Base-by-base conservation (phyloP, 1,140 invertebrate genomes). In the Antheraea pernyi region DNA sequence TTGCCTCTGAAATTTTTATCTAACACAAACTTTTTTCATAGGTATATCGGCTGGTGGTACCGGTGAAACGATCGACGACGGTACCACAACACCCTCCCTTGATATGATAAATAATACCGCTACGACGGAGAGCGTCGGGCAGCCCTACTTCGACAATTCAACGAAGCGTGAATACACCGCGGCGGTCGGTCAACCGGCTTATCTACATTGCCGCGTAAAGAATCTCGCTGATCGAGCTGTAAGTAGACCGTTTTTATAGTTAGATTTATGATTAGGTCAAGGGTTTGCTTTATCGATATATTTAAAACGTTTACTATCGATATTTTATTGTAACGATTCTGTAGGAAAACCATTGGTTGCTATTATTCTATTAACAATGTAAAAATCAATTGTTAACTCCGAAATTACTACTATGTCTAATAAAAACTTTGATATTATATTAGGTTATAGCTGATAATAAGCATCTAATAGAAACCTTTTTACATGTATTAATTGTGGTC, bases 181-280 rank as follows among this genome's bases (percentile, higher is more conserved):
- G 1, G 97, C 97, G 2, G 96, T 97, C 22, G 97, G 97, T 3
- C 97, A 97, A 90, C 96, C 96, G 46, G 97, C 97, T n/a, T 95
- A 97, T 84, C 92, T 98, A 42, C 96, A 97, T 86, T 98, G 97
- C 87, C 93, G 95, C 72, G 97, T 97, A 67, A 94, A 96, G 76
- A 97, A 97, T 93, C 94, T 97, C 69, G 97, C 96, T 61, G 97
- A 98, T 93, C 93, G 97, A 93, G 96, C 97, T 85, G 97, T 98
- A 94, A 96, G 96, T 95, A 1, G 8, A 30, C 36, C 36, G 19
- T 22, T 61, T 61, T 19, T 61, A 61, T 61, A 61, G 60, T 22
- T 61, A 53, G 46, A 16, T 16, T 53, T 53, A 53, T 53, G 46
- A 53, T 53, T 53, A 53, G 46, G 11, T 16, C 46, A 53, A 53